Evolutionary conservation across 2,888 invertebrate genomes (phyloP), one percentile per base, ranked within the genome.

Genomic region (Parasteatoda lunata): DNA sequence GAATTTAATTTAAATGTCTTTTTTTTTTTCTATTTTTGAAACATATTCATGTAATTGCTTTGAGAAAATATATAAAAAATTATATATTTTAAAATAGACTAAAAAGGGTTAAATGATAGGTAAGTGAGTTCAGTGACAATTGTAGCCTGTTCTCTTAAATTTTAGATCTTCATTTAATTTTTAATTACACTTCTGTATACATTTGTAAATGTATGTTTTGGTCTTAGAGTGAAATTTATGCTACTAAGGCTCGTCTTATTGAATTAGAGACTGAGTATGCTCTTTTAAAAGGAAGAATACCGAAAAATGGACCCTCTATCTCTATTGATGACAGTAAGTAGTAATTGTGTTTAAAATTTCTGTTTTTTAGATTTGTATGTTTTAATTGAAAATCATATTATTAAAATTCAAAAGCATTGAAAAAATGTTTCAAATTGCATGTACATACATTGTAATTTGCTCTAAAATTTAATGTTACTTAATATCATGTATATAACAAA

Each of bases 181-280:
- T 30, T 30, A 30, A 30, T 30, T 30, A 30, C 30, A 30, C 0
- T 30, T 30, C 30, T 30, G 30, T 30, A 30, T 30, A 30, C 30
- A 30, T 30, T 30, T 30, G 30, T 30, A 30, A 30, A 30, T 30
- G 30, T 30, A 30, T 30, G 30, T 59, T n/a, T 15, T 7, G 11
- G 11, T 13, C 51, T 13, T 65, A 88, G 88, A 65, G 59, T 84
- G 84, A 88, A 77, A 66, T 88, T 51, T 47, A 69, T 59, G 73
- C 82, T 7, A 48, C 71, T 54, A 81, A 86, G 77, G 68, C 82
- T 51, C 70, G 83, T n/a, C 54, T 88, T 6, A 77, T 66, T 71
- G 85, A 86, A 64, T 70, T 79, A 66, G 85, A 88, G 54, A 65
- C 85, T 45, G 86, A 88, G 45, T 72, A 82, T 70, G 76, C 77